phyloP scores from a whole-genome alignment of 2,797 vertebrate species.

The Hoplostethus mediterraneus region DNA sequence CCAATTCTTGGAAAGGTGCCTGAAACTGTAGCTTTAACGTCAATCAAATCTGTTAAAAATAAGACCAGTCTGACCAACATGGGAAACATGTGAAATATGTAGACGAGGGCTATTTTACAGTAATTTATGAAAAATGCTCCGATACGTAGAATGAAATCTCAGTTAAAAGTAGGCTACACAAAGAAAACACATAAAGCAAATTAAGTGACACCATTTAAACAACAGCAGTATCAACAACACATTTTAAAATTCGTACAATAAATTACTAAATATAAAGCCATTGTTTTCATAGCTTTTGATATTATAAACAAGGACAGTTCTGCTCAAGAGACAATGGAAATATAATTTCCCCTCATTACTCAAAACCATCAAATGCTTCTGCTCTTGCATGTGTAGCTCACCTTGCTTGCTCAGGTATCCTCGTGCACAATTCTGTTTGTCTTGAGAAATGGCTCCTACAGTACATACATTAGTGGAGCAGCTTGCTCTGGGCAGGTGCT shows the following conservation, averaged over 20 bases:
- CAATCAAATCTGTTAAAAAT: constrained; percentile 41
- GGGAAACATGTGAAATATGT: background rate
- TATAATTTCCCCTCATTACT: background rate
- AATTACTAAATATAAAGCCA: background rate
- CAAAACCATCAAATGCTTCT: background rate
- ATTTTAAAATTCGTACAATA: background rate
- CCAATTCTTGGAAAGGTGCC: constrained; percentile 40
- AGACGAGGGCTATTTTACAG: background rate
- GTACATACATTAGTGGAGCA: background rate
- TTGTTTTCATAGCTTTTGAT: background rate
- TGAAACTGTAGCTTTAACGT: constrained; percentile 34
- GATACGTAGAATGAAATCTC: background rate
- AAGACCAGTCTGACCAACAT: background rate
- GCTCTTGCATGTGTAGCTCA: constrained; percentile 2
- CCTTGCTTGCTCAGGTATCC: background rate
- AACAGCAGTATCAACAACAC: background rate
- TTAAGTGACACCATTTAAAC: background rate
- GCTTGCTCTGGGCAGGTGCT: constrained; percentile 31
- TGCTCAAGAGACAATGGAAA: background rate
- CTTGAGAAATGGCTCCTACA: background rate
- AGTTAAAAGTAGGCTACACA: background rate
- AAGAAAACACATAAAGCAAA: background rate
- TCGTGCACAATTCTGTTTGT: background rate
- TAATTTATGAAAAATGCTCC: background rate
- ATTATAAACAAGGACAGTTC: background rate